Evolutionary conservation across 2,797 vertebrate species (phyloP).

Genomic region (Chelon auratus): DNA sequence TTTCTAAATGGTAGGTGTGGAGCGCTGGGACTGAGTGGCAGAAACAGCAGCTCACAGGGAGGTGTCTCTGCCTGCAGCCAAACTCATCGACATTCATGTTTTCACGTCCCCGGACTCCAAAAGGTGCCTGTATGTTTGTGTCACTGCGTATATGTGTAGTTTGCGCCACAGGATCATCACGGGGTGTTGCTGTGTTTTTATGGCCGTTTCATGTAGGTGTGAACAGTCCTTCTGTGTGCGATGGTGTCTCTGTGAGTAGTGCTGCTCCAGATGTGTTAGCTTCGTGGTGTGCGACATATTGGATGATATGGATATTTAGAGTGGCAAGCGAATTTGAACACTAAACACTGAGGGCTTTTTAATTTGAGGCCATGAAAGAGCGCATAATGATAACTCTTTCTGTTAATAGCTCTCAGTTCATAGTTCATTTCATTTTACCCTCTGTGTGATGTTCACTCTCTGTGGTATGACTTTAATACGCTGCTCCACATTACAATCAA

Average conservation of each 20-base stretch:
- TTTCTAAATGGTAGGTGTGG: conserved; percentile 60
- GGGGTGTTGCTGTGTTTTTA: conserved; percentile 5
- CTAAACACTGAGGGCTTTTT: conserved; percentile 20
- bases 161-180: conserved; percentile 1
- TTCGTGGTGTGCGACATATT: background rate
- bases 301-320: conserved; percentile 34
- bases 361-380: conserved; percentile 10
- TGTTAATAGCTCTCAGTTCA: conserved; percentile 24
- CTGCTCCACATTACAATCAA: conserved; percentile 47
- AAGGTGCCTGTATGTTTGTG: conserved; percentile 24
- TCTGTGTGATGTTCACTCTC: conserved; percentile 36
- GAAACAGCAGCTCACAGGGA: conserved; percentile 46
- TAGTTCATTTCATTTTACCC: conserved; percentile 22
- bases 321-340: conserved; percentile 26
- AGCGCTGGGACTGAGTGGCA: conserved; percentile 37
- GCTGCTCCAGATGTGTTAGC: conserved; percentile 11
- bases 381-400: conserved; percentile 8
- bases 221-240: conserved; percentile 10
- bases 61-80: conserved; percentile 58
- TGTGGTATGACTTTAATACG: conserved; percentile 32
- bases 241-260: conserved; percentile 24
- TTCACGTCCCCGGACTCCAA: conserved; percentile 47
- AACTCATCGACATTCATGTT: conserved; percentile 69
- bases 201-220: conserved; percentile 18
- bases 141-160: conserved; percentile 12